Conservation (phyloP, 1,140 invertebrate genomes). For the Araneus ventricosus region DNA sequence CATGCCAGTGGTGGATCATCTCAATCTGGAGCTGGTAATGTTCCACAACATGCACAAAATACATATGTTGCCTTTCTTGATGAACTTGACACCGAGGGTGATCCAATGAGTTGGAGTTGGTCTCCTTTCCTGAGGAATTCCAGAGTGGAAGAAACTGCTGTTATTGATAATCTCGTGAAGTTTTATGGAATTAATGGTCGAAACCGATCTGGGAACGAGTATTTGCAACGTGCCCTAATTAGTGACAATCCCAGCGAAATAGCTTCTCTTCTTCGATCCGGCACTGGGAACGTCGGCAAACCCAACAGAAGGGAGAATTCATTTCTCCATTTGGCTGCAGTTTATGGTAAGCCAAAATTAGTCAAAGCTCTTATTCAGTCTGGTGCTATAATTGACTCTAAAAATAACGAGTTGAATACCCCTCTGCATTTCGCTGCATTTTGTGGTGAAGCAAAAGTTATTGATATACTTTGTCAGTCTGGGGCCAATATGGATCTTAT, state of each 20-base stretch:
- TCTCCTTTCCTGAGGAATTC: too few relatives aligned
- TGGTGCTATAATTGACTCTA: background rate
- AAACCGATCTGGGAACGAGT: background rate
- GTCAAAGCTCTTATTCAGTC: background rate
- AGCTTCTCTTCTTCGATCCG: background rate
- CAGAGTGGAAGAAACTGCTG: background rate
- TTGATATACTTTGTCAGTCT: background rate
- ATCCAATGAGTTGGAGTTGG: too few relatives aligned
- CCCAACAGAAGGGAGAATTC: background rate
- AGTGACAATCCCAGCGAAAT: background rate
- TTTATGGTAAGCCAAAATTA: background rate
- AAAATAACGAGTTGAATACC: background rate
- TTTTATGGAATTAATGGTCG: background rate
- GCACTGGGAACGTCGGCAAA: background rate
- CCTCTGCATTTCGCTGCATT: background rate
- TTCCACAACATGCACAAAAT: too few relatives aligned
- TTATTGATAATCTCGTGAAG: background rate
- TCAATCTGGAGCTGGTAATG: too few relatives aligned
- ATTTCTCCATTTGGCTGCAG: background rate
- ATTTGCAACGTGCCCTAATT: background rate
- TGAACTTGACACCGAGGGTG: too few relatives aligned
- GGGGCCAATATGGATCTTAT: background rate
- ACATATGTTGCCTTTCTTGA: too few relatives aligned
- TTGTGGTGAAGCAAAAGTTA: background rate
- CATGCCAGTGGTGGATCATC: too few relatives aligned